Conservation (phyloP, 2,888 invertebrate species). For the Apodemia hepburni region DNA sequence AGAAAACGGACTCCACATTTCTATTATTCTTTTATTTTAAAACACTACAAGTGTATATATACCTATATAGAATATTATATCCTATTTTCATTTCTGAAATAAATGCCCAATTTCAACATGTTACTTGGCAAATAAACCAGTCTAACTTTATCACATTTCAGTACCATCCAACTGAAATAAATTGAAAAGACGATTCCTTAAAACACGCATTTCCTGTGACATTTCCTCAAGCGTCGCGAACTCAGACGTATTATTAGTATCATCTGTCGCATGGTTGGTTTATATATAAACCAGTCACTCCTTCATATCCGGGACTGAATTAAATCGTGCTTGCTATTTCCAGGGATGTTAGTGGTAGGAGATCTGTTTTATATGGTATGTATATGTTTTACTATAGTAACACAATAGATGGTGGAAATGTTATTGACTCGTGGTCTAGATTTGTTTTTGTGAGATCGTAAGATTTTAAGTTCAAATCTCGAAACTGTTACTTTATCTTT, state of each 20-base stretch:
- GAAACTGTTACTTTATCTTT: too few species aligned
- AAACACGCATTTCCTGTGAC: slow-evolving; percentile 15
- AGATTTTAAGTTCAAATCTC: too few species aligned
- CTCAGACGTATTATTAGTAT: slow-evolving; percentile 16
- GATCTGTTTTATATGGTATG: background rate
- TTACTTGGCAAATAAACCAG: background rate
- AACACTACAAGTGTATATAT: too few species aligned
- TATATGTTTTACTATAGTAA: background rate
- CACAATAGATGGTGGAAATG: too few species aligned
- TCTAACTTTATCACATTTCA: slow-evolving; percentile 5
- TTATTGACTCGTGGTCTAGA: too few species aligned
- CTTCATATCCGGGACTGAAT: slow-evolving; percentile 60
- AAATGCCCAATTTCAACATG: background rate
- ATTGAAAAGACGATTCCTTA: background rate
- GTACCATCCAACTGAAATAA: slow-evolving; percentile 8
- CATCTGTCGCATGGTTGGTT: slow-evolving; percentile 14
- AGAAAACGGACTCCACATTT: too few species aligned
- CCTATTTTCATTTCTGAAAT: background rate
- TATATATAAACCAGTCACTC: slow-evolving; percentile 19
- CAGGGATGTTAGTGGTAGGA: background rate
- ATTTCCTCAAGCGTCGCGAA: slow-evolving; percentile 16
- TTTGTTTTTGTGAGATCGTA: too few species aligned
- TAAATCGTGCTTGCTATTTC: slow-evolving; percentile 33
- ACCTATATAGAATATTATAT: too few species aligned
- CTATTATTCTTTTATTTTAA: too few species aligned